Evolutionary conservation across 1,140 invertebrate species (phyloP).

Genomic region (Pachypeltis micranthus): DNA sequence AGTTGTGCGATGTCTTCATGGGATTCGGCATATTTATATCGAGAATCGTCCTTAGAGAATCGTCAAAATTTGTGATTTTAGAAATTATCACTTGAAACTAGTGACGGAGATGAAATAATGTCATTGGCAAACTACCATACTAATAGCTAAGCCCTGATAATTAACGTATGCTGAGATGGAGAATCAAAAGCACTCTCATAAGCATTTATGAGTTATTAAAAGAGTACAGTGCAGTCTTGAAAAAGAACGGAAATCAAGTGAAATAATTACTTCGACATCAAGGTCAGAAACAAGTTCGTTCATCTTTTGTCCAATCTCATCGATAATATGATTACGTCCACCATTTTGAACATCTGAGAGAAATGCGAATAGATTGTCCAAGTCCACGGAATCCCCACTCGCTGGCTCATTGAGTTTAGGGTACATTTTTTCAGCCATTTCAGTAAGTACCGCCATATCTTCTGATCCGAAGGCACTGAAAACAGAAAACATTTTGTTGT

Average conservation of each 20-base stretch:
- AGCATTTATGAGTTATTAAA: neutral
- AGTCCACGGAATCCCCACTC: conserved; percentile 60
- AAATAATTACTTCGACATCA: conserved; percentile 45
- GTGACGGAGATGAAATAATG: no score
- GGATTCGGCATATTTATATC: no score
- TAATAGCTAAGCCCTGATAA: no score
- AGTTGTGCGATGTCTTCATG: no score
- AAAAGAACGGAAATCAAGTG: neutral
- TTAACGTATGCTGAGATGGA: neutral
- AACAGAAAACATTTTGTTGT: no score
- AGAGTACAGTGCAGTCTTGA: neutral
- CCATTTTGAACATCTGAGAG: conserved; percentile 63
- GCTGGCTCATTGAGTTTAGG: conserved; percentile 44
- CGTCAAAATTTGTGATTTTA: no score
- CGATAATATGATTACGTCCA: conserved; percentile 52
- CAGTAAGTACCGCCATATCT: conserved; percentile 59
- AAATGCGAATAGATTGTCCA: conserved; percentile 89
- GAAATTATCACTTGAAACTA: no score
- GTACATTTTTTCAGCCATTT: conserved; percentile 65
- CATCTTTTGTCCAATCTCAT: conserved; percentile 77
- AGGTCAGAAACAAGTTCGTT: conserved; percentile 66
- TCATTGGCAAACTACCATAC: no score
- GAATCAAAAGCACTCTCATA: neutral
- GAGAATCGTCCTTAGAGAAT: no score
- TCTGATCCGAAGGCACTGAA: conserved; percentile 53